Base-by-base conservation (phyloP, 2,888 invertebrate genomes). In the Cistogaster globosa region DNA sequence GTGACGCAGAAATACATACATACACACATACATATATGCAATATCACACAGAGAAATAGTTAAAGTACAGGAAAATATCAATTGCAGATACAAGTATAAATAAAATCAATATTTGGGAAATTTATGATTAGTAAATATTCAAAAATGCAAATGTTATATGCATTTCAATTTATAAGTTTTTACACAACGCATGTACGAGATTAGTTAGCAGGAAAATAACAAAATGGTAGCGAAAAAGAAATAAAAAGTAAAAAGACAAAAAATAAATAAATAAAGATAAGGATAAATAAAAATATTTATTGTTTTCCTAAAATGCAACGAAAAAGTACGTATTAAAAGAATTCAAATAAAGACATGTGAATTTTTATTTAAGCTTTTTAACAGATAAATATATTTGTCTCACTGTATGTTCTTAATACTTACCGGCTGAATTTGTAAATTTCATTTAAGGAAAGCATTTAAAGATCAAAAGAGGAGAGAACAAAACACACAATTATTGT, bases 401-500 rank as follows among this genome's bases (percentile, higher is more conserved):
- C 0, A 32, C 12, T 12, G 42, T 12, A 42, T 42, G 42, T 12
- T 45, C 32, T 32, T 6, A 22, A 67, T 84, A 86, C 86, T 87
- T 87, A 87, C 83, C 69, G 85, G 85, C 83, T 83, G 60, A 9
- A 63, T 80, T 68, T 53, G 62, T 67, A 22, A 22, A 22, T 57
- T 16, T 67, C 55, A 58, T 42, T 60, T 67, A 20, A 84, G 48
- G 62, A 74, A 63, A 68, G 86, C 86, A 79, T 72, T 79, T 18
- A 67, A 53, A 76, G 60, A 36, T 74, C 67, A 42, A 14, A 67
- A 53, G 53, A 80, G 58, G 53, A 68, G 72, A 74, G 22, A 83
- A 62, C 74, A 78, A 67, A 83, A 82, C 69, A 83, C 58, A 71
- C 36, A 82, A 76, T 76, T 69, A 76, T 82, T 71, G 71, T 82